Base-by-base conservation (phyloP, 1,140 invertebrate genomes). In the Cotesia vestalis region DNA sequence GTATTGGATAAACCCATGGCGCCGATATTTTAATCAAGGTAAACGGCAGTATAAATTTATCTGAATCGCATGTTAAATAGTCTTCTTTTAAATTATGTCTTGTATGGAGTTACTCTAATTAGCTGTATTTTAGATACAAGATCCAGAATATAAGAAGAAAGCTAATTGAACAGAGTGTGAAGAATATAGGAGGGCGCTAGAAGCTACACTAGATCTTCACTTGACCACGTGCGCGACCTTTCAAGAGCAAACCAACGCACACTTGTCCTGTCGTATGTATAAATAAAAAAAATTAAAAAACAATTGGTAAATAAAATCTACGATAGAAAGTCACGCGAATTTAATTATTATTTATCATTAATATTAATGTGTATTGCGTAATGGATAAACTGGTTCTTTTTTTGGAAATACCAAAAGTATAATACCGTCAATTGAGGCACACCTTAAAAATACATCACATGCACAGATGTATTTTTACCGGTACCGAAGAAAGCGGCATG, bases 151-250 rank as follows among this genome's bases (percentile, higher is more conserved):
- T 27, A 27, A 27, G 27, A 27, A 27, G 27, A 27, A 27, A 27
- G 27, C 1, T 27, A 27, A 3, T 27, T 46, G 12, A 38, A 64
- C 38, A 9, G 14, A 14, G 17, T 35, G 17, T 68, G 55, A 68
- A 68, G 27, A 27, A 68, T 35, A 68, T 35, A 14, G 8, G 14
- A 17, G 38, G 52, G 9, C 34, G 36, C 51, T 66, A 34, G 66
- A 68, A 57, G 57, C 14, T 59, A 2, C 55, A 52, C 34, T 9
- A 27, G 35, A 36, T 46, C 62, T 5, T 46, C 36, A 17, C 20
- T 46, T 20, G 9, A 60, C 69, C 69, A 71, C 69, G 69, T 71
- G 69, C 59, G 40, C 60, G 60, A 71, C 69, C 51, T 63, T 46
- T 63, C 66, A 55, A 68, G 66, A 57, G 51, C 40, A 57, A 57